Evolutionary conservation across 2,113 vertebrate genomes (phyloP).

Genomic region (Amphiprion ocellaris): DNA sequence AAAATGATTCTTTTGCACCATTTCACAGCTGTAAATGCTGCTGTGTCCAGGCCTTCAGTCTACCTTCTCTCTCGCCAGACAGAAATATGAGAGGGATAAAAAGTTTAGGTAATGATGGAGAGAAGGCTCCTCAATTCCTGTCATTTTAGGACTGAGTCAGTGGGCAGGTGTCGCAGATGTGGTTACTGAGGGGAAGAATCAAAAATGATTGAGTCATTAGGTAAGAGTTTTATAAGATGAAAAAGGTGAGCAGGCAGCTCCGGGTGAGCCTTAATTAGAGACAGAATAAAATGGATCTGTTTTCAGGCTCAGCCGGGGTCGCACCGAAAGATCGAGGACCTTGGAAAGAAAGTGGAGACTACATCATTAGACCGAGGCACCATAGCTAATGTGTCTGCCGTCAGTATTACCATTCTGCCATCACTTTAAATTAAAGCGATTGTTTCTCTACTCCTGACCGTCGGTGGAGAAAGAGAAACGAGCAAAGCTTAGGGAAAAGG

Average conservation of each 20-base stretch:
- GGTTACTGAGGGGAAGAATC: not conserved
- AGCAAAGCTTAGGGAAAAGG: constrained; percentile 20
- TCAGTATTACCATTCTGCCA: not conserved
- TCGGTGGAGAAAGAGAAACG: constrained; percentile 1
- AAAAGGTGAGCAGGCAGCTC: constrained; percentile 8
- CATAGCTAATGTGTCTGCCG: not conserved
- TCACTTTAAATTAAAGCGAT: constrained; percentile 18
- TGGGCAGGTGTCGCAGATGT: constrained; percentile 12
- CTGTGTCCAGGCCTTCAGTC: not conserved
- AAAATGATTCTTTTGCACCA: no score
- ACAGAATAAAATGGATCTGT: not conserved
- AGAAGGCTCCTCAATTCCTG: constrained; percentile 16
- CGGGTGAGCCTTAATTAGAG: constrained; percentile 23
- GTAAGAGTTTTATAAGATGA: constrained; percentile 9
- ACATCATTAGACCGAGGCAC: constrained; percentile 2
- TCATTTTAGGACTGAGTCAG: not conserved
- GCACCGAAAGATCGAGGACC: not conserved
- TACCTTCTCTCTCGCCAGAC: not conserved
- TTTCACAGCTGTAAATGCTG: not conserved
- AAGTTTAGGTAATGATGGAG: not conserved
- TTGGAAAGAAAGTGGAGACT: not conserved
- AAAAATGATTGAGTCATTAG: constrained; percentile 22
- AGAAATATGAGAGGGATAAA: not conserved
- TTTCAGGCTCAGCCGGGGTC: not conserved
- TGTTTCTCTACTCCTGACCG: not conserved